Evolutionary conservation across 2,888 invertebrate genomes (phyloP), one percentile per base, ranked within the genome.

Genomic region (Lasioglossum leucozonium): DNA sequence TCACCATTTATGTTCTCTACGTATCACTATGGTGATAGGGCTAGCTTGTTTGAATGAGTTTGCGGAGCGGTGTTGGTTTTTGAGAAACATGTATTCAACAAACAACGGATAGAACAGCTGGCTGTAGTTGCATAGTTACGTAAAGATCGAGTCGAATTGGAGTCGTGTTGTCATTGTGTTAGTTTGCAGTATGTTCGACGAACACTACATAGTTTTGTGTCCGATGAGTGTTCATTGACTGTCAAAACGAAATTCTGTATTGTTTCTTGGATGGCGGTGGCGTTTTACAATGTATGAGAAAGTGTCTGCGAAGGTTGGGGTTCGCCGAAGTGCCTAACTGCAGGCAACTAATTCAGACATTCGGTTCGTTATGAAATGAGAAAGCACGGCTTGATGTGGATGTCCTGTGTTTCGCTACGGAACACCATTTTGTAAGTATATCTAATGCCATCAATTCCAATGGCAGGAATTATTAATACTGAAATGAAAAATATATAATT

Each of bases 401-500:
- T n/a, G 55, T 55, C 55, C 55, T n/a, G 55, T 55, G 55, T 55
- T 55, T n/a, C 55, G 55, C 11, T n/a, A n/a, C 55, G 55, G 55
- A 55, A 55, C 55, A 55, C 55, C 81, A 78, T 5, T 18, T 30
- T 30, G 8, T 62, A 55, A 55, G 77, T 76, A 65, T 51, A 58
- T 69, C 37, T 37, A 77, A 62, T 55, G 34, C 58, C 76, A 55
- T 18, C 13, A 79, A 51, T 73, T 71, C 30, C 30, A 26, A 77
- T 73, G 82, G 44, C 79, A 79, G 55, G 34, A 55, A 40, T 44
- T 65, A 81, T 77, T 79, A 65, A 74, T 79, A 62, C 79, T 51
- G 77, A 69, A 81, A 77, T n/a, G n/a, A 85, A 58, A 88, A 90
- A 89, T 81, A 88, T 75, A 84, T 62, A 18, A 76, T 75, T 72